These are phyloP conservation scores for Pammene aurita DNA, from an alignment of 2,888 invertebrate species.

Conservation along the genomic window DNA sequence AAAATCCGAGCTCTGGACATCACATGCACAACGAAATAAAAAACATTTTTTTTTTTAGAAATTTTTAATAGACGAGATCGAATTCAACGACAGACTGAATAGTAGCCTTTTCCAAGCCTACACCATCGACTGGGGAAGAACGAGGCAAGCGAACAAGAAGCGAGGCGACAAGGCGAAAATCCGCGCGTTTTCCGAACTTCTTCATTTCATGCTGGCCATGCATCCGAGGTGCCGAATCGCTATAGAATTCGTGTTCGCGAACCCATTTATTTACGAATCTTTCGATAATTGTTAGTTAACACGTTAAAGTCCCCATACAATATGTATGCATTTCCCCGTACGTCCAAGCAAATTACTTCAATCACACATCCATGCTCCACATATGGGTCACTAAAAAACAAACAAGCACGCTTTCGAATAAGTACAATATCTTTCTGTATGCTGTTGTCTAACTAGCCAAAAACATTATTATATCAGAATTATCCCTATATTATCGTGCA, in stretches of 20 bases:
- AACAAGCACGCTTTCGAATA: no score
- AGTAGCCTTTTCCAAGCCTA: conserved; percentile 46
- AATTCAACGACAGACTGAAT: conserved; percentile 44
- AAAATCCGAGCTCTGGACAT: no score
- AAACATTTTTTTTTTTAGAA: conserved; percentile 49
- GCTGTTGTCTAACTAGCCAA: no score
- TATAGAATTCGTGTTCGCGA: conserved; percentile 57
- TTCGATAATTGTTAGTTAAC: conserved; percentile 19
- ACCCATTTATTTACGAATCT: conserved; percentile 55
- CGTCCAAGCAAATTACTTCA: no score
- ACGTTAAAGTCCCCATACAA: no score
- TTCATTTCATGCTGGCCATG: conserved; percentile 60
- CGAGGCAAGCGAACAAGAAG: background rate
- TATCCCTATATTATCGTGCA: no score
- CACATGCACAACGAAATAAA: background rate
- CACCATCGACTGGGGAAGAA: conserved; percentile 43
- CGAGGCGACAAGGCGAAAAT: conserved; percentile 48
- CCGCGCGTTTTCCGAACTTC: conserved; percentile 46
- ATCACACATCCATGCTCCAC: no score
- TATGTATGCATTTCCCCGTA: no score
- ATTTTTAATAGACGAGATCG: conserved; percentile 41
- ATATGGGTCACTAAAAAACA: no score
- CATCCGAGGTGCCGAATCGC: conserved; percentile 56
- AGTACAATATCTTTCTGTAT: no score
- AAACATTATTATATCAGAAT: no score